Base-by-base conservation (phyloP, 2,888 invertebrate genomes). In the Melinaea menophilus region DNA sequence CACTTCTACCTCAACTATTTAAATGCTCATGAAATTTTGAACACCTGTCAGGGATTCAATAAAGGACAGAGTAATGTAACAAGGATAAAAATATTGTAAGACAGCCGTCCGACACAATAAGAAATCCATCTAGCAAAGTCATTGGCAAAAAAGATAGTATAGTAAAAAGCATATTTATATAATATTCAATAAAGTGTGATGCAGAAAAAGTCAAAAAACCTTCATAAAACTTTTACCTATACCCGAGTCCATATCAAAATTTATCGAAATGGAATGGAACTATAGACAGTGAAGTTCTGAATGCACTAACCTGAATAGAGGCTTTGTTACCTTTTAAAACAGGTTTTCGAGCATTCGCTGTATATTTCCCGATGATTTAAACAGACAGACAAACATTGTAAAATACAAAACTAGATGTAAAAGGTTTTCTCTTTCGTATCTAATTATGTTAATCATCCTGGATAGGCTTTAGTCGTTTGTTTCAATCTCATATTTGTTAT, bases 211-310 rank as follows among this genome's bases (percentile, higher is more conserved):
- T 37, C 4, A 37, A 37, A 5, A 37, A 37, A 37, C 7, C 9
- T 9, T 9, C 3, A 5, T 41, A 22, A 55, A 58, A 64, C 55
- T 56, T 62, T 62, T 63, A 59, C 55, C 61, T 62, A 58, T 60
- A 55, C n/a, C 46, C 4, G 46, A 46, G 46, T n/a, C n/a, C 46
- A 46, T 46, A 46, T 46, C 46, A 46, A n/a, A 46, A 46, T 46
- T 46, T 9, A 46, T 46, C 46, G 46, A n/a, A 46, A 46, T 46
- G 46, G 46, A 46, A 31, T 11, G 31, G 51, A 31, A 51, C 41
- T 41, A 41, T 31, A 51, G 31, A 51, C 31, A 51, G 51, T 51
- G 51, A 51, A 51, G 51, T 51, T 51, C 31, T 51, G 51, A 46
- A 46, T 46, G 46, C 46, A 46, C 46, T 46, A 46, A 46, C 46